phyloP scores from a whole-genome alignment of 2,797 vertebrate genomes.

The Sparus aurata region DNA sequence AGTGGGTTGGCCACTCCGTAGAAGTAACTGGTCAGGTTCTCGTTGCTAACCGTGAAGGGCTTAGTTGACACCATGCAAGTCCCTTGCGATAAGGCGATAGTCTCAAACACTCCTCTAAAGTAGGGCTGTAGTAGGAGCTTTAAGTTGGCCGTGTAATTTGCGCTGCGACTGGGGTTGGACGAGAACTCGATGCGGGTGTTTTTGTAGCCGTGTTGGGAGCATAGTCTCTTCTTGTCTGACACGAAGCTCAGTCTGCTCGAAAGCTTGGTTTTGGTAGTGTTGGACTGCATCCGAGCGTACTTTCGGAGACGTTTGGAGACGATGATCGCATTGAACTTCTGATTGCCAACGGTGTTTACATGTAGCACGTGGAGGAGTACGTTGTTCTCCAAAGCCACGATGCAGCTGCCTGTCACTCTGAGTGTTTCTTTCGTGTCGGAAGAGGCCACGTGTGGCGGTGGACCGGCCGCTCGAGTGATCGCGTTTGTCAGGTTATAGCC shows the following conservation, averaged over 20 bases:
- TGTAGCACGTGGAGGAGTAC: conserved; percentile 38
- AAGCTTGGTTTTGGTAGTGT: conserved; percentile 38
- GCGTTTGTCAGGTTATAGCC: no score
- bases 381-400: background rate
- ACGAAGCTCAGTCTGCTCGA: conserved; percentile 35
- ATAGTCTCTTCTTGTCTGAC: conserved; percentile 32
- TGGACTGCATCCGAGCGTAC: conserved; percentile 31
- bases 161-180: conserved; percentile 23
- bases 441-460: no score
- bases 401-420: background rate
- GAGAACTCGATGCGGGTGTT: conserved; percentile 48
- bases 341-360: conserved; percentile 48
- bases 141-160: conserved; percentile 49
- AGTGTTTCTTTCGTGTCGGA: no score
- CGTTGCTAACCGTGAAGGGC: conserved; percentile 25
- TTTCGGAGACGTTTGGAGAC: background rate
- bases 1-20: conserved; percentile 36
- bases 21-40: conserved; percentile 47
- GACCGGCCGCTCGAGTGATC: no score
- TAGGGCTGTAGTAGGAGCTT: conserved; percentile 21
- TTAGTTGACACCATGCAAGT: conserved; percentile 1
- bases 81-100: background rate
- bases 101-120: conserved; percentile 37
- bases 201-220: conserved; percentile 28
- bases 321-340: background rate